Evolutionary conservation across 2,113 vertebrate species (phyloP).

Genomic region (Pungitius pungitius): DNA sequence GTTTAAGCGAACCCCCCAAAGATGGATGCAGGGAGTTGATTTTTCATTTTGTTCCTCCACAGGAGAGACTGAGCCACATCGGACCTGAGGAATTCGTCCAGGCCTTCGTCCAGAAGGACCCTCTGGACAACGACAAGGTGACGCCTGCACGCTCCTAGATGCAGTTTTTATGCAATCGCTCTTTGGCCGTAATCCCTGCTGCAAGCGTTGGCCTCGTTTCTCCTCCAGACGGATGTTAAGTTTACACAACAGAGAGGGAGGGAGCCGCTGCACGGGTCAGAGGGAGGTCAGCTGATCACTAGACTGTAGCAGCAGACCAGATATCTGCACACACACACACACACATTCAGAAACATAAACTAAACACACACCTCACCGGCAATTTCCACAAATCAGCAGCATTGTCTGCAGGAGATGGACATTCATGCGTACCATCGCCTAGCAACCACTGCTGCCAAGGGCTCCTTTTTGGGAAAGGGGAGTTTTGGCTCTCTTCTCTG

Average conservation of each 20-base stretch:
- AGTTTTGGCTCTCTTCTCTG: conserved; percentile 39
- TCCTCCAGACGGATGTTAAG: conserved; percentile 24
- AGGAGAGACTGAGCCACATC: conserved; percentile 95
- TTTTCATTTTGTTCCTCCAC: conserved; percentile 35
- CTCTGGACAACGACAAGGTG: conserved; percentile 92
- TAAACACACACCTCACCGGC: conserved; percentile 27
- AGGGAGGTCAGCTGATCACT: conserved; percentile 37
- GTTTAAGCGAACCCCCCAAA: background rate
- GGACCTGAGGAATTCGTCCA: conserved; percentile 96
- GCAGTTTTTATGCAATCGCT: conserved; percentile 20
- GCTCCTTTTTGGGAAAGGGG: conserved; percentile 40
- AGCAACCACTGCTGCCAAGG: conserved; percentile 64
- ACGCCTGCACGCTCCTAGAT: conserved; percentile 24
- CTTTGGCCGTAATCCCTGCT: background rate
- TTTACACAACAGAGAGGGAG: conserved; percentile 39
- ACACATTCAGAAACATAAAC: background rate
- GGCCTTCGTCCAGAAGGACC: conserved; percentile 91
- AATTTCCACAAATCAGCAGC: conserved; percentile 53
- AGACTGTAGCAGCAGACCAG: conserved; percentile 36
- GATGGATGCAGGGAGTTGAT: background rate
- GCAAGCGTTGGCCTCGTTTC: conserved; percentile 18
- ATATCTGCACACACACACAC: conserved; percentile 27
- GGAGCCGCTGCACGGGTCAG: conserved; percentile 26
- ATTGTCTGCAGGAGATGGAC: conserved; percentile 42
- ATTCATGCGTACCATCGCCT: conserved; percentile 62